Conservation (phyloP, 2,888 invertebrate genomes). For the Lepidocyrtinus sp. region DNA sequence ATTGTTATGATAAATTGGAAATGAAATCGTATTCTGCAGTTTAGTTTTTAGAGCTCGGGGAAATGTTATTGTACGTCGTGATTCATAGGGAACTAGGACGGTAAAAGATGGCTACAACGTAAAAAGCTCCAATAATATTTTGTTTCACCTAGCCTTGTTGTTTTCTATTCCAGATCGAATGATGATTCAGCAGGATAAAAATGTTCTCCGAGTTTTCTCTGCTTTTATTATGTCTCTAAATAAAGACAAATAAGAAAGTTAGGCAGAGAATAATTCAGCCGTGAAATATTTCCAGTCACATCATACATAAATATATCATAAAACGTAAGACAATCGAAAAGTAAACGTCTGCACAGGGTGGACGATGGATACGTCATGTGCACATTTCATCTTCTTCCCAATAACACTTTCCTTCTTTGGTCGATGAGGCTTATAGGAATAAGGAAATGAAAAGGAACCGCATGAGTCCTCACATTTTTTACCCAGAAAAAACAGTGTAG, state of each 20-base stretch:
- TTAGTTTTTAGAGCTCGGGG: no score
- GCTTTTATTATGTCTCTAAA: conserved; percentile 8
- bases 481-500: neutral
- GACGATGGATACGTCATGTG: conserved; percentile 15
- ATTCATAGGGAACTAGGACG: no score
- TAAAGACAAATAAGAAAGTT: conserved; percentile 27
- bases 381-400: conserved; percentile 10
- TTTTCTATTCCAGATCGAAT: neutral
- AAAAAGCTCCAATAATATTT: no score
- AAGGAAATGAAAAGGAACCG: neutral
- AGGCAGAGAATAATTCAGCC: neutral
- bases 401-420: neutral
- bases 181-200: conserved; percentile 6
- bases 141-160: neutral
- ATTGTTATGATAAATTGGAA: no score
- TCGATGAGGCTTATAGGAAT: neutral
- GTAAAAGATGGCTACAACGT: neutral
- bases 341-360: neutral
- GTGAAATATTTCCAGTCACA: conserved; percentile 18
- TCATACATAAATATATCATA: conserved; percentile 15
- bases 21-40: no score
- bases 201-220: no score
- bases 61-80: no score
- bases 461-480: neutral
- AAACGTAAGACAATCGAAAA: conserved; percentile 14